These are phyloP conservation scores for Microctonus hyperodae DNA, from an alignment of 2,888 invertebrate species.

Conservation along the genomic window DNA sequence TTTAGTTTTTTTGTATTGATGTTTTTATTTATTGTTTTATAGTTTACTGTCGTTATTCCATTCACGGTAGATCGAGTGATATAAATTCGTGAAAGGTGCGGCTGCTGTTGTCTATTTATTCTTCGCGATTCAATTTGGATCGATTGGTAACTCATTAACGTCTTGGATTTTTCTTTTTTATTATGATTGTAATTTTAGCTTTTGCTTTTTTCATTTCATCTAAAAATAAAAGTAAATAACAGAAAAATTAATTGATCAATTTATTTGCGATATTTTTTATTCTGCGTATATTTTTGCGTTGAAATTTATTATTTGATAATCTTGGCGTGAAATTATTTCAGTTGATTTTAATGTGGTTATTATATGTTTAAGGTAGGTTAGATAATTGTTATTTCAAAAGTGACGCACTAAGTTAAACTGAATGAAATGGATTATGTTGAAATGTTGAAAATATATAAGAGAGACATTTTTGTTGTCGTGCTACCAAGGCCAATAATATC, in stretches of 20 bases:
- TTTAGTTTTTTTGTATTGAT: not conserved
- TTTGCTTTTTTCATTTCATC: not conserved
- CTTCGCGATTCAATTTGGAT: not conserved
- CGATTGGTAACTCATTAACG: not conserved
- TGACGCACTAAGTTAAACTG: not conserved
- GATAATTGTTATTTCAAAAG: not conserved
- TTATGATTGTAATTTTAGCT: not conserved
- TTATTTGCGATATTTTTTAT: too few relatives aligned
- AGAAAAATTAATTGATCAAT: too few relatives aligned
- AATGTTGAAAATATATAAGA: not conserved
- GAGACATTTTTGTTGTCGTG: conserved; percentile 4
- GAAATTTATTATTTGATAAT: too few relatives aligned
- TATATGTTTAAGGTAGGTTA: not conserved
- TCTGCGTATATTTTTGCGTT: too few relatives aligned
- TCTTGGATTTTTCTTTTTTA: not conserved
- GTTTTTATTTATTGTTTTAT: not conserved
- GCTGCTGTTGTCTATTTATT: not conserved
- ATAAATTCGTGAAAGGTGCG: conserved; percentile 2
- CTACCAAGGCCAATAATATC: not conserved
- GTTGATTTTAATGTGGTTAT: too few relatives aligned
- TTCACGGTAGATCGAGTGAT: not conserved
- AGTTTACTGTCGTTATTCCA: not conserved
- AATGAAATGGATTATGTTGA: conserved; percentile 1
- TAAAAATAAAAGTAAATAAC: not conserved
- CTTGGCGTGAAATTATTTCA: too few relatives aligned